Evolutionary conservation across 2,797 vertebrate species (phyloP).

Genomic region (Acrocephalus scirpaceus): DNA sequence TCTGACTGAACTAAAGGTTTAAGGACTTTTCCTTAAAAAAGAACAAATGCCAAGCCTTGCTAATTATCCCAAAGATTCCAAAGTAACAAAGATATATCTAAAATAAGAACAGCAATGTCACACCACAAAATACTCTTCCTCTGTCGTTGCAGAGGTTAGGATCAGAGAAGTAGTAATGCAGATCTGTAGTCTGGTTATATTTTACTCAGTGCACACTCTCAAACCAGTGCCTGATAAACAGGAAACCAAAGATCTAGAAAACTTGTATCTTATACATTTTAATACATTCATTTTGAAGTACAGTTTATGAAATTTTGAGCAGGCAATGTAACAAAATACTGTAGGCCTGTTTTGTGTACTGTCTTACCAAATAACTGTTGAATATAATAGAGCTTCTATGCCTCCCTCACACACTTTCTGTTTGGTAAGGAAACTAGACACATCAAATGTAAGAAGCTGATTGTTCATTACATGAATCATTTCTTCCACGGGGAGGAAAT

Average conservation of each 20-base stretch:
- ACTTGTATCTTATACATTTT: background rate
- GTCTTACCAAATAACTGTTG: background rate
- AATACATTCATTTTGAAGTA: background rate
- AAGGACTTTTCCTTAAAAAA: background rate
- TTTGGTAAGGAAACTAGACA: background rate
- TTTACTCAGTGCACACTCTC: background rate
- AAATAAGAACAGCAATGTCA: background rate
- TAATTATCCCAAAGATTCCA: background rate
- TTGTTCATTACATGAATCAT: background rate
- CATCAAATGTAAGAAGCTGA: background rate
- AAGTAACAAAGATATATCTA: background rate
- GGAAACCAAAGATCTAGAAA: background rate
- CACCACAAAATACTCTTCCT: background rate
- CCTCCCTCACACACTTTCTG: background rate
- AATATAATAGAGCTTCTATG: background rate
- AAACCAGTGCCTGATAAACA: background rate
- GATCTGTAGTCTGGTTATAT: background rate
- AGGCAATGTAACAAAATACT: background rate
- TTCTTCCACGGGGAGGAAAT: background rate
- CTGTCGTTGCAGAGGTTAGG: background rate
- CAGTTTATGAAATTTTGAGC: background rate
- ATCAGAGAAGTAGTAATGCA: background rate
- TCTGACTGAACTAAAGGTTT: background rate
- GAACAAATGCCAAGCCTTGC: background rate
- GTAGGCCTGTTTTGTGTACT: background rate